A percentile compares a stretch with the other conserved stretches of the same genome.
These are phyloP conservation scores for Cordilura impudica DNA, from an alignment of 2,888 invertebrate genomes.

Conservation along the genomic window DNA sequence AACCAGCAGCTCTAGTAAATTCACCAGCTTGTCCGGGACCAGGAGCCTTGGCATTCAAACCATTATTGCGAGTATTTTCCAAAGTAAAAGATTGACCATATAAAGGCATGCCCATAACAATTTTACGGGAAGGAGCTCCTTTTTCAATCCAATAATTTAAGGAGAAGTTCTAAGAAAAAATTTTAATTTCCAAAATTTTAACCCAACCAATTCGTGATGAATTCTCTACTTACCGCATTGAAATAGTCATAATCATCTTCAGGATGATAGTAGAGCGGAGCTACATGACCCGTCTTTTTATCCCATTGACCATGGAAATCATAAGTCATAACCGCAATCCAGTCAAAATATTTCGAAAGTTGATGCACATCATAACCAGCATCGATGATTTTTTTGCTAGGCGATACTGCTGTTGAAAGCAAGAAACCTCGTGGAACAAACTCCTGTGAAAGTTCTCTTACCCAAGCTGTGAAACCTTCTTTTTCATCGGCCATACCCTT, in stretches of 20 bases:
- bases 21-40: constrained; percentile 91
- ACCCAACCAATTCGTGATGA: not conserved
- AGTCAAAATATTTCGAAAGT: constrained; percentile 87
- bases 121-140: constrained; percentile 88
- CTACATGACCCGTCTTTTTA: constrained; percentile 92
- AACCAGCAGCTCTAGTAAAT: constrained; percentile 90
- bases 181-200: not conserved
- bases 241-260: constrained; percentile 90
- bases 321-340: constrained; percentile 95
- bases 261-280: constrained; percentile 89
- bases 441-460: constrained; percentile 84
- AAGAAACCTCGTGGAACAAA: constrained; percentile 84
- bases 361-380: constrained; percentile 90
- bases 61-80: constrained; percentile 81
- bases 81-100: constrained; percentile 92
- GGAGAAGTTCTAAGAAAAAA: constrained; percentile 85
- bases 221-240: constrained; percentile 84
- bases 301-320: constrained; percentile 96
- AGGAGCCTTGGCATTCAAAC: constrained; percentile 86
- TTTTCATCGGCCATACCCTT: constrained; percentile 92
- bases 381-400: constrained; percentile 92
- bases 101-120: constrained; percentile 93
- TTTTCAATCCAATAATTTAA: constrained; percentile 93
- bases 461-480: constrained; percentile 85
- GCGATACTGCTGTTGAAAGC: constrained; percentile 91